phyloP scores from a whole-genome alignment of 2,797 vertebrate genomes.

The Sebastes trivittatus region DNA sequence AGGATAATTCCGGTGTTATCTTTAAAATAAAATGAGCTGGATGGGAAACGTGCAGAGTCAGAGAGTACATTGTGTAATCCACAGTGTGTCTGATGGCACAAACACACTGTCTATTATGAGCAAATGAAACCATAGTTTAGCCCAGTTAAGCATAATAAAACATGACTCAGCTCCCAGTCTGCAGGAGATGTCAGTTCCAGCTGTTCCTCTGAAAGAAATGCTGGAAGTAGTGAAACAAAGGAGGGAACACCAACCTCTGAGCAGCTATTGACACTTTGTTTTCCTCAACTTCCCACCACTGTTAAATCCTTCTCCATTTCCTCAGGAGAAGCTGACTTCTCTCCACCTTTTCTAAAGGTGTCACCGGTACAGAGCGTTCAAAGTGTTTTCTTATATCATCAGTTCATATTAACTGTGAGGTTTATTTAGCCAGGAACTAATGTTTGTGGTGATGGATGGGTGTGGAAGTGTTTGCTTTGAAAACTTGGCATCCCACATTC shows the following conservation, averaged over 20 bases:
- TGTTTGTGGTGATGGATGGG: not conserved
- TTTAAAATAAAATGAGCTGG: not conserved
- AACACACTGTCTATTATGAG: not conserved
- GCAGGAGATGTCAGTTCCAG: slow-evolving; percentile 34
- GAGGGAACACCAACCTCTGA: slow-evolving; percentile 43
- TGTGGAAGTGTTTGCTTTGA: not conserved
- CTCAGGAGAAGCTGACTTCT: not conserved
- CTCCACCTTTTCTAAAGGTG: not conserved
- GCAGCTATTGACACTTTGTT: slow-evolving; percentile 10
- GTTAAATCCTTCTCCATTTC: not conserved
- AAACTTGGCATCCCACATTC: not conserved
- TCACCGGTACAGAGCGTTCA: not conserved
- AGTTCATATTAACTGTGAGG: not conserved
- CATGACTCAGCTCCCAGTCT: not conserved
- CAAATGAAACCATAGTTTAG: not conserved
- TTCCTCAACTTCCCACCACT: slow-evolving; percentile 26
- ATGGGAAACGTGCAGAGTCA: not conserved
- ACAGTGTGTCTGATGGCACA: not conserved
- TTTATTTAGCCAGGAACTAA: not conserved
- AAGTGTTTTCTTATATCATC: not conserved
- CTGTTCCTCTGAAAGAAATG: slow-evolving; percentile 48
- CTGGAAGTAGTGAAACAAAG: slow-evolving; percentile 61
- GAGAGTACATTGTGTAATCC: slow-evolving; percentile 4
- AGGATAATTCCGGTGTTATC: not conserved
- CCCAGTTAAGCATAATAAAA: not conserved